Evolutionary conservation across 2,797 vertebrate species (phyloP), one percentile per base, ranked within the genome.

Genomic region (Rhynchotus rufescens): DNA sequence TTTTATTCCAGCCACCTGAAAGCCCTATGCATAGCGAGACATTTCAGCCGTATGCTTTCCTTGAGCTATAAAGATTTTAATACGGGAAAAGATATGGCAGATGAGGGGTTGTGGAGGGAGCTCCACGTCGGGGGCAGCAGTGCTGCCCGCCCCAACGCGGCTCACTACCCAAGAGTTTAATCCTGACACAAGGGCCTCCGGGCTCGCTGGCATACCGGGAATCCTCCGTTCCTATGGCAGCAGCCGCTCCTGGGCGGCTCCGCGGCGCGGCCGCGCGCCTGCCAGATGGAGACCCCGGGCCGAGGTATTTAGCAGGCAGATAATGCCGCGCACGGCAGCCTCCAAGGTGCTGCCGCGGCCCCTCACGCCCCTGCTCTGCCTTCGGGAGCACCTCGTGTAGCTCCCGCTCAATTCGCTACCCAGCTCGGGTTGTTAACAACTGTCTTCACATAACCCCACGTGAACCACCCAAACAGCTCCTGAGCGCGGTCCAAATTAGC

Each of bases 171-270:
- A 2, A 40, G 60, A 65, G 11, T 28, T 81, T 81, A 91, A 93
- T 76, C 79, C 84, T 4, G 3, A 65, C 88, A 89, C 78, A 73
- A 88, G 77, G 52, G 73, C 69, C 72, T 32, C 67, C 47, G 49
- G 80, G 4, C 36, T 4, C 25, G 40, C 26, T 1, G 0, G 80
- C 60, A 62, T 60, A 78, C 52, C 60, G 32, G 16, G 65, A 81
- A 86, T 67, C 52, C 32, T 49, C 2, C 1, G 91, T 84, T 94
- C 79, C 93, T 79, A 91, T 61, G 80, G 95, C 87, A 94, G 88
- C 95, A 94, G 93, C 76, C 26, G 6, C 91, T 80, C 87, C 64
- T 64, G 25, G 1, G 22, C 2, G 2, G 68, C 68, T 79, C 65
- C 32, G 65, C 62, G 45, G 71, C 10, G 76, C 20, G 23, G 25